Conservation (phyloP, 2,797 vertebrate species). For the Gouania willdenowi region DNA sequence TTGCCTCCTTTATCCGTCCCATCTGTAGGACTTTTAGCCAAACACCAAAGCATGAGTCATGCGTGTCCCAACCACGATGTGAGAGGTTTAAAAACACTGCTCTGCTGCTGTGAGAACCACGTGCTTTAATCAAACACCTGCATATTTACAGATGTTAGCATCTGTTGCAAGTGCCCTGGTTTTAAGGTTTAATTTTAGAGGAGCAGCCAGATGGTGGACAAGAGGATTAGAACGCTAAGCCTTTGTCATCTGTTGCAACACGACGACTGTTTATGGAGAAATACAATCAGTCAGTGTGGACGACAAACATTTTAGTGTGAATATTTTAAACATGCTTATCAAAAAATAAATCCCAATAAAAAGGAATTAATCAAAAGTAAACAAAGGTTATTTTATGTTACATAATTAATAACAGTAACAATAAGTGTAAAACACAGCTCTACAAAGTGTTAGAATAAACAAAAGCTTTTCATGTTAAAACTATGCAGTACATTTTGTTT, state of each 20-base stretch:
- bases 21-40: constrained; percentile 25
- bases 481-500: no score
- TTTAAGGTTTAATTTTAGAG: constrained; percentile 71
- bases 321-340: no score
- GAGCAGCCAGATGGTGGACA: constrained; percentile 77
- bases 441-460: no score
- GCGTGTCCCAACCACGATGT: constrained; percentile 12
- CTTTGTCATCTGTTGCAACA: constrained; percentile 74
- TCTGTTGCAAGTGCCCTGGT: constrained; percentile 65
- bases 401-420: no score
- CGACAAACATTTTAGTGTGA: constrained; percentile 1
- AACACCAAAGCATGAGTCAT: constrained; percentile 15
- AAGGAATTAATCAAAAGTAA: no score
- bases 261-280: constrained; percentile 44
- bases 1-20: constrained; percentile 42
- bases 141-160: constrained; percentile 69
- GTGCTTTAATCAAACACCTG: constrained; percentile 53
- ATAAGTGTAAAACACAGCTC: no score
- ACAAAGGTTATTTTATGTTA: no score
- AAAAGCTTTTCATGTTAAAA: no score
- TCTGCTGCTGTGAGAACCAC: constrained; percentile 17
- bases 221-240: constrained; percentile 81
- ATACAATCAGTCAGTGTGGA: constrained; percentile 22
- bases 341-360: no score
- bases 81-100: constrained; percentile 16